phyloP scores from a whole-genome alignment of 2,113 vertebrate species.

The Sarotherodon lohbergeri region DNA sequence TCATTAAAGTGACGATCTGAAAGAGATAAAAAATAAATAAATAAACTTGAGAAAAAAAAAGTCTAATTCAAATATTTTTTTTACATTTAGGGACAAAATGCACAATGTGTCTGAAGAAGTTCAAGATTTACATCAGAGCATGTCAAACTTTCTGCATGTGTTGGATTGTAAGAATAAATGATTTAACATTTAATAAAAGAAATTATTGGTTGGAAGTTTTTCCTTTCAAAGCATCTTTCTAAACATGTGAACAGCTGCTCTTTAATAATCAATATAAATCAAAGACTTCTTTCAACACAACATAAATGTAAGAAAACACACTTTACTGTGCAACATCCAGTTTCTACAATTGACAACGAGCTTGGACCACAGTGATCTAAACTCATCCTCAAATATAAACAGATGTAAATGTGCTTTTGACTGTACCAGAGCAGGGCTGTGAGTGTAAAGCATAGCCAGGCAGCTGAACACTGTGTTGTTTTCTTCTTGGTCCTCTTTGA shows the following conservation, averaged over 20 bases:
- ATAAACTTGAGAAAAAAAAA: not conserved
- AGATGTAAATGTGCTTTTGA: not conserved
- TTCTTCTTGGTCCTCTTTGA: conserved; percentile 85
- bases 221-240: not conserved
- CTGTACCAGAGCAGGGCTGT: conserved; percentile 57
- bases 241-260: not conserved
- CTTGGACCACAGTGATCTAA: not conserved
- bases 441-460: conserved; percentile 77
- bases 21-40: not conserved
- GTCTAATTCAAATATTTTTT: not conserved
- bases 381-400: not conserved
- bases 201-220: not conserved
- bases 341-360: not conserved
- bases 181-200: not conserved
- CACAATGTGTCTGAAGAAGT: not conserved
- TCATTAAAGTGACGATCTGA: conserved; percentile 67
- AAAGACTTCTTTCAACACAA: not conserved
- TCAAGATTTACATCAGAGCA: not conserved
- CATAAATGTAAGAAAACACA: not conserved
- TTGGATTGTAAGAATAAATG: not conserved
- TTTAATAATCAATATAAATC: not conserved
- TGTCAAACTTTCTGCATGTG: not conserved
- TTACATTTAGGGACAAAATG: not conserved
- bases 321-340: not conserved
- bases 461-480: conserved; percentile 81